These are phyloP conservation scores for Sebastes glaucus DNA, from an alignment of 2,797 vertebrate species.

Conservation along the genomic window DNA sequence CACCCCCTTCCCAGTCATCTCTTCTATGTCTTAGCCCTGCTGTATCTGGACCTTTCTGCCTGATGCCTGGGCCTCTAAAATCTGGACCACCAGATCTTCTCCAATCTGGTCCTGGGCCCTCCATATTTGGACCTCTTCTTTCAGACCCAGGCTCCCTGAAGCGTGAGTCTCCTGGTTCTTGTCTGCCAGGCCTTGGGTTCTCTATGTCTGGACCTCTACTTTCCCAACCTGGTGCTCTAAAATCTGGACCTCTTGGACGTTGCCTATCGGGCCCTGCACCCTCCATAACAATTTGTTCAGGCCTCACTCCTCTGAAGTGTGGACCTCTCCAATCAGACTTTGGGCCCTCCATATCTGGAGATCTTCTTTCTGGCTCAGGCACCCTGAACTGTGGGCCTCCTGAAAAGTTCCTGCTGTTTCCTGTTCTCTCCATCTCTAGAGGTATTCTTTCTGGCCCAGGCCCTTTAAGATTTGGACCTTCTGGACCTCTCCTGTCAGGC, in stretches of 20 bases:
- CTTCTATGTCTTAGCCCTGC: constrained; percentile 31
- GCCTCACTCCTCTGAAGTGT: neutral
- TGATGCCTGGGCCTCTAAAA: constrained; percentile 13
- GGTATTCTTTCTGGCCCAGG: constrained; percentile 15
- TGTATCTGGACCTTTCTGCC: constrained; percentile 17
- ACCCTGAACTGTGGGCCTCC: constrained; percentile 17
- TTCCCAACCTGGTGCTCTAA: constrained; percentile 15
- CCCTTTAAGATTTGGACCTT: constrained; percentile 10
- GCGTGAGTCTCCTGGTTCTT: constrained; percentile 5
- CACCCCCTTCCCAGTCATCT: constrained; percentile 41
- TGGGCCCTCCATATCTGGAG: neutral
- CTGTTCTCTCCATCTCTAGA: neutral
- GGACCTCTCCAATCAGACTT: constrained; percentile 13
- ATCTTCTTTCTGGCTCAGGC: constrained; percentile 1
- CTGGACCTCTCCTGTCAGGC: constrained; percentile 2
- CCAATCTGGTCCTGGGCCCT: constrained; percentile 21
- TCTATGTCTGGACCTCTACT: constrained; percentile 17
- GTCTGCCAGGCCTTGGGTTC: neutral
- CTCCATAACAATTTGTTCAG: constrained; percentile 21
- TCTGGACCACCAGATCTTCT: constrained; percentile 33
- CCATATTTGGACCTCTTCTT: constrained; percentile 19
- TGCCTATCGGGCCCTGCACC: neutral
- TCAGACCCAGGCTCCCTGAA: constrained; percentile 34
- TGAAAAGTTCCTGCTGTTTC: neutral
- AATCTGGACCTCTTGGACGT: constrained; percentile 13